phyloP scores from a whole-genome alignment of 2,113 vertebrate genomes.

The Neotragus moschatus region DNA sequence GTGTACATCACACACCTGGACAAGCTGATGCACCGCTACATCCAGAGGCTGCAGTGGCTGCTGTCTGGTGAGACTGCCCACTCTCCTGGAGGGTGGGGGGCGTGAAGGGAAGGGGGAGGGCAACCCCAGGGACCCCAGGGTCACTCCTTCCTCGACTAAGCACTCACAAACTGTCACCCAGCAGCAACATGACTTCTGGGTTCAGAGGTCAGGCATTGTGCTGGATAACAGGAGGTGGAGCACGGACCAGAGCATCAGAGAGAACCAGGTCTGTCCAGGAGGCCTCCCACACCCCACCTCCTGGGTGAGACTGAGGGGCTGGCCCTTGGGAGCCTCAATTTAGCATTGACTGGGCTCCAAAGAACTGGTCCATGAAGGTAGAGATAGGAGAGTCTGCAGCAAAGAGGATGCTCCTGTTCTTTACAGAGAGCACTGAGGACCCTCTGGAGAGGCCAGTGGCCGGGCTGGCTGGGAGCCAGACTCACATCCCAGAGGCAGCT shows the following conservation, averaged over 20 bases:
- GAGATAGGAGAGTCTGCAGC: neutral
- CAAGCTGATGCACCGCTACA: conserved; percentile 74
- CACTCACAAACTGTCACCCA: neutral
- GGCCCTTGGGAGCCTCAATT: neutral
- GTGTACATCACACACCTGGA: conserved; percentile 74
- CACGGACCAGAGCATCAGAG: neutral
- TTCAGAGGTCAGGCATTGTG: neutral
- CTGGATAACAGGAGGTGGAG: neutral
- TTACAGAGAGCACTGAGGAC: neutral
- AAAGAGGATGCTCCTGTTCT: neutral
- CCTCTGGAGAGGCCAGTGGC: neutral
- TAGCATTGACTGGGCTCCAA: neutral
- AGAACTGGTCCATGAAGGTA: neutral
- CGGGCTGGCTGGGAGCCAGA: neutral
- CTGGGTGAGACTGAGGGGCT: neutral
- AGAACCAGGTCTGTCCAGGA: neutral
- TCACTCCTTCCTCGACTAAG: neutral
- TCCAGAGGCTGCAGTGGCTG: conserved; percentile 85
- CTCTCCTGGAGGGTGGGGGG: neutral
- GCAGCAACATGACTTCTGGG: neutral
- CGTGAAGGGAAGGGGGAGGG: neutral
- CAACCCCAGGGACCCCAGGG: neutral
- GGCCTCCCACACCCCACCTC: neutral
- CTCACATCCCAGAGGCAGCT: neutral
- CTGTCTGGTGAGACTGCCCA: conserved; percentile 80